Percentiles rank a stretch among this genome's conserved stretches.
Evolutionary conservation across 2,888 invertebrate species (phyloP).

Genomic region (Peribatodes rhomboidaria): DNA sequence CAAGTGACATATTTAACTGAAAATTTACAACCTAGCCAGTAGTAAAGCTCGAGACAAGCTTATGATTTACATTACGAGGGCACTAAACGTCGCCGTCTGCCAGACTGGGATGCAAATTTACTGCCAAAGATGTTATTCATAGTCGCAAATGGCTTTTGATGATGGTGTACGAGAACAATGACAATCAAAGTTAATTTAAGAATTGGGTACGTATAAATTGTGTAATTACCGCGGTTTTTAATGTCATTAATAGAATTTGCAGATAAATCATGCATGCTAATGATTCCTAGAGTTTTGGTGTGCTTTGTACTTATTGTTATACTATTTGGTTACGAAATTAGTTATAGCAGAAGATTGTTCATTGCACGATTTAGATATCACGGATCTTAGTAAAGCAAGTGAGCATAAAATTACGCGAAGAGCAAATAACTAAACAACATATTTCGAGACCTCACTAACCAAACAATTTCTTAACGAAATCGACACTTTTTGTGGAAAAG

Average conservation of each 20-base stretch:
- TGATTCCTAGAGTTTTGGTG: not conserved
- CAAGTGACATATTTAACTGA: slow-evolving; percentile 28
- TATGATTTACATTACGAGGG: slow-evolving; percentile 63
- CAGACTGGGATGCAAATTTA: slow-evolving; percentile 42
- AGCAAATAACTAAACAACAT: slow-evolving; percentile 19
- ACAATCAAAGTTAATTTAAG: slow-evolving; percentile 26
- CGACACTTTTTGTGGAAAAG: slow-evolving; percentile 36
- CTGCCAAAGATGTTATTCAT: slow-evolving; percentile 43
- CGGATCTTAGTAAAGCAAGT: not conserved
- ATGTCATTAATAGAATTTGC: not conserved
- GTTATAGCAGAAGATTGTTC: no score
- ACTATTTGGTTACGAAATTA: no score
- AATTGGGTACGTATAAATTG: slow-evolving; percentile 1
- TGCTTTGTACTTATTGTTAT: not conserved
- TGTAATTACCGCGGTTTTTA: not conserved
- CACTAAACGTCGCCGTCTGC: slow-evolving; percentile 58
- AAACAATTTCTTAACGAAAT: slow-evolving; percentile 35
- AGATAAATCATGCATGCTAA: not conserved
- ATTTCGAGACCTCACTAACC: slow-evolving; percentile 14
- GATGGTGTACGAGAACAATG: slow-evolving; percentile 18
- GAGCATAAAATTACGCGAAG: slow-evolving; percentile 20
- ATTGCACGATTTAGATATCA: not conserved
- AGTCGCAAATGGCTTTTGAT: slow-evolving; percentile 31
- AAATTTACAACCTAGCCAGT: slow-evolving; percentile 33
- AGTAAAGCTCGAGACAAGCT: slow-evolving; percentile 54